Evolutionary conservation across 2,888 invertebrate species (phyloP).

Genomic region (Drosophila buzzatii): DNA sequence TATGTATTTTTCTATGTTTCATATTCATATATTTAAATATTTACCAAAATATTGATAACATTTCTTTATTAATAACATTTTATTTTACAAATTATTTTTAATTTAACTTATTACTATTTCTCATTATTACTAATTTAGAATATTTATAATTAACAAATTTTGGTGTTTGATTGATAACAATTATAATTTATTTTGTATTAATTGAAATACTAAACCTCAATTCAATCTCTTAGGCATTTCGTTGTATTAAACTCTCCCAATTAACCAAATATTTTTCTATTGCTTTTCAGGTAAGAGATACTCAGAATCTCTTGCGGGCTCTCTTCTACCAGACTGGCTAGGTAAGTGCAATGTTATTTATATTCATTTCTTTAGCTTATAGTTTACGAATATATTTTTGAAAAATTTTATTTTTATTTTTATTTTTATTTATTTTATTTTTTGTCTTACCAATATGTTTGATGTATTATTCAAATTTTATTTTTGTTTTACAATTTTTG

Average conservation of each 20-base stretch:
- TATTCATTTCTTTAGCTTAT: slow-evolving; percentile 65
- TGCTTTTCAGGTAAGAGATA: slow-evolving; percentile 86
- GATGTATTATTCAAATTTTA: slow-evolving; percentile 7
- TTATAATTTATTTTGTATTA: not conserved
- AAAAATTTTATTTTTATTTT: too few species aligned
- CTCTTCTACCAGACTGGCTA: slow-evolving; percentile 86
- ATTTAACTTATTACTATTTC: not conserved
- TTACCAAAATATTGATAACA: too few species aligned
- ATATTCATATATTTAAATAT: not conserved
- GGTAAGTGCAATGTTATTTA: slow-evolving; percentile 84
- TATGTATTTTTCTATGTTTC: not conserved
- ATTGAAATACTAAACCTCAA: slow-evolving; percentile 9
- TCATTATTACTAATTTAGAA: not conserved
- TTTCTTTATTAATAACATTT: too few species aligned
- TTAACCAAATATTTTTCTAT: slow-evolving; percentile 32
- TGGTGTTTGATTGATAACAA: not conserved
- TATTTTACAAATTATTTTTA: not conserved
- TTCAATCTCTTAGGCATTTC: slow-evolving; percentile 35
- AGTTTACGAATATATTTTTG: slow-evolving; percentile 52
- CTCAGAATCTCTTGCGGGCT: slow-evolving; percentile 86
- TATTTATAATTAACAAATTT: not conserved
- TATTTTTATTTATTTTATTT: slow-evolving; percentile 50
- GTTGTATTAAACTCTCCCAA: not conserved
- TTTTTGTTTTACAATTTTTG: slow-evolving; percentile 18
- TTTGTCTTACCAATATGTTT: slow-evolving; percentile 12